Percentiles rank a stretch among this genome's conserved stretches.
These are phyloP conservation scores for Lateolabrax maculatus DNA, from an alignment of 2,797 vertebrate genomes.

Conservation along the genomic window DNA sequence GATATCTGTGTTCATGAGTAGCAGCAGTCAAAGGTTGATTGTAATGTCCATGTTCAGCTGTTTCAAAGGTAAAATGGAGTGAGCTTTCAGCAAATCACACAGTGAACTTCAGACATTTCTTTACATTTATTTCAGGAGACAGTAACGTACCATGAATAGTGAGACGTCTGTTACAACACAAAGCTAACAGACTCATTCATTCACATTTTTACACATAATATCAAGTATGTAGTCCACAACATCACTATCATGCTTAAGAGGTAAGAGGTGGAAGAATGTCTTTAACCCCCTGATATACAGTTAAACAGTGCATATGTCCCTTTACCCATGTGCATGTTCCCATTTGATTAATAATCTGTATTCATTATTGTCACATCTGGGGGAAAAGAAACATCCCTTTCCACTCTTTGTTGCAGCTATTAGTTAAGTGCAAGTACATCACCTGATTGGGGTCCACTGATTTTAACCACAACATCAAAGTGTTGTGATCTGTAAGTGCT, in stretches of 20 bases:
- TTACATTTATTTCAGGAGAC: conserved; percentile 71
- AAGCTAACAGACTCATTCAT: conserved; percentile 59
- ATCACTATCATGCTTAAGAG: conserved; percentile 74
- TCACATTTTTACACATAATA: conserved; percentile 69
- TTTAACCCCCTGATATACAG: conserved; percentile 48
- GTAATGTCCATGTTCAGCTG: not conserved
- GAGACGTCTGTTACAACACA: conserved; percentile 62
- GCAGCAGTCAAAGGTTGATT: not conserved
- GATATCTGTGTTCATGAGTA: not conserved
- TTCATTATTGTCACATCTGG: conserved; percentile 28
- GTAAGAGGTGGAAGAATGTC: conserved; percentile 70
- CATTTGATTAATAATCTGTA: conserved; percentile 40
- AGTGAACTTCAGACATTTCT: not conserved
- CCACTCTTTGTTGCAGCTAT: conserved; percentile 40
- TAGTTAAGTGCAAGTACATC: conserved; percentile 36
- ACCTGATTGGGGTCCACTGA: conserved; percentile 34
- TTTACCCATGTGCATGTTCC: conserved; percentile 56
- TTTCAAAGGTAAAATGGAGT: not conserved
- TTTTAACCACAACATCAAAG: conserved; percentile 37
- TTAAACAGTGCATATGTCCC: conserved; percentile 56
- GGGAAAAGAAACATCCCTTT: conserved; percentile 22
- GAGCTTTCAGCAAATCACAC: not conserved
- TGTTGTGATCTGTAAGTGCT: conserved; percentile 25
- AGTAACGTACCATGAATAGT: conserved; percentile 49
- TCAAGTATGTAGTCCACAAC: conserved; percentile 71